phyloP scores from a whole-genome alignment of 2,113 vertebrate species.

The Microtus oregoni region DNA sequence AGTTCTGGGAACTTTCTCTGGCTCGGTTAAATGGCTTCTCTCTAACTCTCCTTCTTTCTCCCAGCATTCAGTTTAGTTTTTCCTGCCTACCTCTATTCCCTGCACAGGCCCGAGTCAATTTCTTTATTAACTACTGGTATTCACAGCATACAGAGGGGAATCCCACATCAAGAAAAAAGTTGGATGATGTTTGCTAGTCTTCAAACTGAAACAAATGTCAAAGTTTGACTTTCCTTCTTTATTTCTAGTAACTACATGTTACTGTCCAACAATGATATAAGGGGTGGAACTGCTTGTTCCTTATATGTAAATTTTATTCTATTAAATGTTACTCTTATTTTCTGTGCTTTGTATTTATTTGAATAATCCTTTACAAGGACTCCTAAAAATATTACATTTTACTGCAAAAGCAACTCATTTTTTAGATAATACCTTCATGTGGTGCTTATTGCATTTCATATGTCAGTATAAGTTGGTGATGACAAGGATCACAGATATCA shows the following conservation, averaged over 20 bases:
- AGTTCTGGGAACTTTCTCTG: no score
- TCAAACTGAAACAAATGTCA: conserved; percentile 60
- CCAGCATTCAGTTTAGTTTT: no score
- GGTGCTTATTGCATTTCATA: not conserved
- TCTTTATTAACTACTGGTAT: no score
- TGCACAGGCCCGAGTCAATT: no score
- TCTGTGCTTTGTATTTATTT: not conserved
- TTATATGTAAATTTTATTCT: not conserved
- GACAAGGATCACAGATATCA: not conserved
- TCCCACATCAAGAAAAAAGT: not conserved
- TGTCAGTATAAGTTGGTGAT: not conserved
- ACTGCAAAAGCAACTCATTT: not conserved
- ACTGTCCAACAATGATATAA: not conserved
- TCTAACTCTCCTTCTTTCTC: no score
- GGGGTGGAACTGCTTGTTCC: not conserved
- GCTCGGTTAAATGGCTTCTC: no score
- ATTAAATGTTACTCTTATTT: not conserved
- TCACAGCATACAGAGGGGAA: no score
- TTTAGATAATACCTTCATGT: not conserved
- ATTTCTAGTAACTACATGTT: conserved; percentile 22
- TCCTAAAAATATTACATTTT: not conserved
- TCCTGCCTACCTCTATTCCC: no score
- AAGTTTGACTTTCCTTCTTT: conserved; percentile 32
- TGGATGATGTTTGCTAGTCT: conserved; percentile 56
- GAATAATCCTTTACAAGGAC: not conserved